These are phyloP conservation scores for Gadopsis marmoratus DNA, from an alignment of 2,797 vertebrate species.

Conservation along the genomic window DNA sequence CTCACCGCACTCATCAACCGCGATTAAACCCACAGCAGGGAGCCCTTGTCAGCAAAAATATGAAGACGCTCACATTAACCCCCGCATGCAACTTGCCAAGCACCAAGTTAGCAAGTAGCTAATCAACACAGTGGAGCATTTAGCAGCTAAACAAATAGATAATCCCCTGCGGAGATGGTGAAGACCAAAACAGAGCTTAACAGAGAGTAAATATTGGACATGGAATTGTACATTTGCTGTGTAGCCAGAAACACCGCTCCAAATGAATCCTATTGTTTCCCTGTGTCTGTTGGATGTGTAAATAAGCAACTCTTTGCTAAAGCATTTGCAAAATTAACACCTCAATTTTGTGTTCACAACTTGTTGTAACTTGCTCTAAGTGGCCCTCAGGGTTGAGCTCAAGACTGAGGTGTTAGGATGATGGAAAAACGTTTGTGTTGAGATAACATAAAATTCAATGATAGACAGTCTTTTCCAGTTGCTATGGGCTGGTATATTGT, in stretches of 20 bases:
- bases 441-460: background rate
- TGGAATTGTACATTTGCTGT: no score
- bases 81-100: no score
- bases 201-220: background rate
- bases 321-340: background rate
- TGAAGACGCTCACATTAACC: background rate
- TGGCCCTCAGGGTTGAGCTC: no score
- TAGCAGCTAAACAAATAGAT: background rate
- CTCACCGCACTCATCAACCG: background rate
- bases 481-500: background rate
- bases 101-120: background rate
- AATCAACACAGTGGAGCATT: background rate
- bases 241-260: background rate
- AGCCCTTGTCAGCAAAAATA: background rate
- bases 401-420: no score
- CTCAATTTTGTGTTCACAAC: background rate
- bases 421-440: background rate
- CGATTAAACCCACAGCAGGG: background rate
- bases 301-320: background rate
- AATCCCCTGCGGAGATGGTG: background rate
- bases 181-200: background rate
- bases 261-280: background rate
- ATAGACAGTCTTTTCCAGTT: background rate
- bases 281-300: background rate
- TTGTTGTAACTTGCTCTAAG: background rate